These are phyloP conservation scores for Mythimna lalbum DNA, from an alignment of 2,888 invertebrate species.

Conservation along the genomic window DNA sequence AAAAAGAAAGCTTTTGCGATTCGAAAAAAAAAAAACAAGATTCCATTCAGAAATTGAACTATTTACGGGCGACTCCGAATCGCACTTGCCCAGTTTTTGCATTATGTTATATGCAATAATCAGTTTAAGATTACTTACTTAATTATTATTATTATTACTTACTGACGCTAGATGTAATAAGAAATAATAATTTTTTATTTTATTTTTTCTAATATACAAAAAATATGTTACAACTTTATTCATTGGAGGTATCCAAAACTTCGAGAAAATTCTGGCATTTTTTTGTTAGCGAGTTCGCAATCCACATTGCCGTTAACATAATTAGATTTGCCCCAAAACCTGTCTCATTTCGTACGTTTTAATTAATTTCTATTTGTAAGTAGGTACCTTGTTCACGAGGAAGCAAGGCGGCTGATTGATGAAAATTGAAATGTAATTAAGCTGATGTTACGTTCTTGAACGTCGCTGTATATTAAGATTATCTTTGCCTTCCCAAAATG, in stretches of 20 bases:
- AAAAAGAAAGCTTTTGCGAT: too few relatives aligned
- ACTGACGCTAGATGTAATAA: too few relatives aligned
- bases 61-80: too few relatives aligned
- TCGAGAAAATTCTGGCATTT: constrained; percentile 5
- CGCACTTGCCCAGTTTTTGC: too few relatives aligned
- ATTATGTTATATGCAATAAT: too few relatives aligned
- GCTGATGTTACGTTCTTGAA: constrained; percentile 14
- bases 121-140: too few relatives aligned
- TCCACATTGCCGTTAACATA: constrained; percentile 9
- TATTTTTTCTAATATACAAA: too few relatives aligned
- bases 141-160: too few relatives aligned
- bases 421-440: constrained; percentile 30
- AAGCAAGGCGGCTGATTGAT: constrained; percentile 38
- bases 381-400: constrained; percentile 22
- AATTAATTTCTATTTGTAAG: constrained; percentile 48
- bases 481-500: neutral
- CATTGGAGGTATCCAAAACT: neutral
- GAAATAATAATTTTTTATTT: too few relatives aligned
- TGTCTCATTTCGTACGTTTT: constrained; percentile 26
- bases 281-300: constrained; percentile 9
- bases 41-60: too few relatives aligned
- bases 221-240: too few relatives aligned
- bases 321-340: constrained; percentile 24
- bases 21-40: too few relatives aligned
- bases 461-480: constrained; percentile 6